These are phyloP conservation scores for Geophilus truncorum DNA, from an alignment of 2,888 invertebrate genomes.

Conservation along the genomic window DNA sequence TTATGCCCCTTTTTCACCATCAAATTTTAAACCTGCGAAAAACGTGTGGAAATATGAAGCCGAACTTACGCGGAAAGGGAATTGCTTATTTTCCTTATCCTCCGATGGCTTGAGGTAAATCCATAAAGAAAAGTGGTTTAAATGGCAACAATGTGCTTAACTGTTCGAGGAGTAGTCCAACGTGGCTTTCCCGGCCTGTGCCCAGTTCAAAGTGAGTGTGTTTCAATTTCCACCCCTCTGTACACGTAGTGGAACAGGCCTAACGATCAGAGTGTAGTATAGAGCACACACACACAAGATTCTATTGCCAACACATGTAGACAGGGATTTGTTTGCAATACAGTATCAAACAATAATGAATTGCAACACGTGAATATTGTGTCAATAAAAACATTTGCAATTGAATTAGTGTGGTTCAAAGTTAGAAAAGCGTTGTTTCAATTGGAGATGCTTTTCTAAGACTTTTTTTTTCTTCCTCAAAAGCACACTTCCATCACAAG, in stretches of 20 bases:
- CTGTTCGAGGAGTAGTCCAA: conserved; percentile 23
- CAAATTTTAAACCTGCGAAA: background rate
- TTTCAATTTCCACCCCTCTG: conserved; percentile 20
- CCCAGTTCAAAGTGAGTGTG: conserved; percentile 27
- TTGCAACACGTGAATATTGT: conserved; percentile 20
- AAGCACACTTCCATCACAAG: no score
- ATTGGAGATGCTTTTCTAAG: no score
- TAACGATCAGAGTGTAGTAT: conserved; percentile 25
- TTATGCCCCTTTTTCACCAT: background rate
- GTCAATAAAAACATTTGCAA: background rate
- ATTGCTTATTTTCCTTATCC: background rate
- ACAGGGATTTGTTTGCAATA: conserved; percentile 22
- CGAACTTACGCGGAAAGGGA: background rate
- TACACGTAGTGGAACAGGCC: background rate
- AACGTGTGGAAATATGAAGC: background rate
- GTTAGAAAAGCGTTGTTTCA: background rate
- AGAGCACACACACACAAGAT: conserved; percentile 25
- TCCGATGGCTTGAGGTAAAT: background rate
- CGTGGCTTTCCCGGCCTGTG: conserved; percentile 25
- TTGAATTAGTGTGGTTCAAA: background rate
- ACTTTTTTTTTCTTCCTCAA: no score
- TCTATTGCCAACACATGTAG: conserved; percentile 27
- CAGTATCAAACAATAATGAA: conserved; percentile 21
- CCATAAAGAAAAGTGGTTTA: background rate
- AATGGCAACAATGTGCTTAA: conserved; percentile 7